Evolutionary conservation across 2,888 invertebrate species (phyloP).

Genomic region (Perizoma affinitatum): DNA sequence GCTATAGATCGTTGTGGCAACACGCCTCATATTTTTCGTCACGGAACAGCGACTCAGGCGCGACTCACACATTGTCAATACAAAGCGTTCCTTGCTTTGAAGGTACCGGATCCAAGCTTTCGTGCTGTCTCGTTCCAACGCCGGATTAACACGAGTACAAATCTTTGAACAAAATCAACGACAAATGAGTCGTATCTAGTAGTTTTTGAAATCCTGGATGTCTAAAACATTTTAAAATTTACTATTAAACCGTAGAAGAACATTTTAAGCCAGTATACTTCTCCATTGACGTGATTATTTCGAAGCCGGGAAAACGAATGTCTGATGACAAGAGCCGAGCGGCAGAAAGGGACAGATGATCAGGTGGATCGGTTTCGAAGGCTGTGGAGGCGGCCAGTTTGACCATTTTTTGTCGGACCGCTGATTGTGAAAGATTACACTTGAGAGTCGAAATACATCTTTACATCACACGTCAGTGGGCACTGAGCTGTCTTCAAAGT

Average conservation of each 20-base stretch:
- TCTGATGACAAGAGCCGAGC: constrained; percentile 49
- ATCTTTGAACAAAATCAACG: constrained; percentile 11
- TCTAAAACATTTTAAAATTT: neutral
- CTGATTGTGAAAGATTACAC: constrained; percentile 84
- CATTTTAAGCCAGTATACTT: constrained; percentile 14
- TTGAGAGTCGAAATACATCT: constrained; percentile 85
- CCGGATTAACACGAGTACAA: constrained; percentile 45
- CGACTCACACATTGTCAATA: constrained; percentile 83
- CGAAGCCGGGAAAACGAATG: constrained; percentile 44
- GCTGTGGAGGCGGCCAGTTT: constrained; percentile 82
- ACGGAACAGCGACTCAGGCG: constrained; percentile 82
- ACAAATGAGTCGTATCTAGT: constrained; percentile 8
- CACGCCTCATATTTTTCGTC: constrained; percentile 82
- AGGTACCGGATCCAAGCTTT: constrained; percentile 74
- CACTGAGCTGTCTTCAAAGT: constrained; percentile 83
- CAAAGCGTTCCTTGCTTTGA: constrained; percentile 73
- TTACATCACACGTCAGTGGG: constrained; percentile 85
- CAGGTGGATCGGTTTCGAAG: constrained; percentile 69
- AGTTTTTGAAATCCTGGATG: neutral
- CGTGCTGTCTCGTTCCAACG: constrained; percentile 72
- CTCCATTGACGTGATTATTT: constrained; percentile 45
- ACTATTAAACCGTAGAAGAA: constrained; percentile 3
- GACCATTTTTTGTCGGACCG: constrained; percentile 84
- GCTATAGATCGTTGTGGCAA: constrained; percentile 80
- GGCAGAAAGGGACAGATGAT: constrained; percentile 74